phyloP scores from a whole-genome alignment of 2,113 vertebrate species.

The Cygnus buccinator region DNA sequence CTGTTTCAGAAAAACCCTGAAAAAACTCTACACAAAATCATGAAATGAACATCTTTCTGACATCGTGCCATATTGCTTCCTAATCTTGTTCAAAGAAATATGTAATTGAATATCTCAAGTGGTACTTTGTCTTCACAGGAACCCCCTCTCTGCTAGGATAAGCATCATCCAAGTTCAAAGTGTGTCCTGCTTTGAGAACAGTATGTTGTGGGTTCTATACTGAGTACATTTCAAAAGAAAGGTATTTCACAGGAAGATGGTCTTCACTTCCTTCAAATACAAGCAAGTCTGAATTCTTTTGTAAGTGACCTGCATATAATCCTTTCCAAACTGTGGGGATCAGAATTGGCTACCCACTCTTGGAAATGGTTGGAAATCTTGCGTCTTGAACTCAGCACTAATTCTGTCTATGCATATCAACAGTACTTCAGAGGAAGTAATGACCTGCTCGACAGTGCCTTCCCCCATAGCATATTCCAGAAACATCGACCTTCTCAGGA shows the following conservation, averaged over 20 bases:
- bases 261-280: not conserved
- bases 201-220: not conserved
- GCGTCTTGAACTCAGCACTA: not conserved
- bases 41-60: not conserved
- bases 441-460: not conserved
- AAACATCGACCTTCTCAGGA: not conserved
- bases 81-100: not conserved
- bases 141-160: not conserved
- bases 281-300: not conserved
- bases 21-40: not conserved
- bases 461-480: not conserved
- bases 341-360: not conserved
- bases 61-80: not conserved
- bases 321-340: not conserved
- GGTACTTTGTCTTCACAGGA: not conserved
- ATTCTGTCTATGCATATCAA: not conserved
- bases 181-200: not conserved
- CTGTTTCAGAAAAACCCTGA: not conserved
- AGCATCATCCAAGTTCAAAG: not conserved
- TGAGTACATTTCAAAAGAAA: not conserved
- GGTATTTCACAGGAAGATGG: not conserved
- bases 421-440: not conserved
- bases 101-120: not conserved
- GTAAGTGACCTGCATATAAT: not conserved
- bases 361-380: not conserved